Base-by-base conservation (phyloP, 1,140 invertebrate species). In the Uloborus diversus region DNA sequence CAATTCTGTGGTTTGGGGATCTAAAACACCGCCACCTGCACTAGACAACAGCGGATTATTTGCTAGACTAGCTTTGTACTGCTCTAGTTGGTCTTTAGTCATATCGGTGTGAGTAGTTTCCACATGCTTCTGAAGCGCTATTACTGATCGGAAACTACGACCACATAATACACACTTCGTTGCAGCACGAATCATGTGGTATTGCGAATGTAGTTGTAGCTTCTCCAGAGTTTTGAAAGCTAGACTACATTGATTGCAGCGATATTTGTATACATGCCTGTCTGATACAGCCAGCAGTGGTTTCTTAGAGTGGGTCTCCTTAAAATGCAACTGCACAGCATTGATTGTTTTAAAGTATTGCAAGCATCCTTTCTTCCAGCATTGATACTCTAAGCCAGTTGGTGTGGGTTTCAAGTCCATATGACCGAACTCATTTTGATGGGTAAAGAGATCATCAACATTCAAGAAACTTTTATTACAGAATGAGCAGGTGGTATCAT, bases 151-250 rank as follows among this genome's bases (percentile, higher is more conserved):
- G 87, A 98, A 98, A 84, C 92, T 96, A 56, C 94, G 89, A 13
- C 93, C 92, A 86, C 97, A 99, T 20, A 97, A 86, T 4, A 93
- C 91, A 86, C 97, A 99, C 85, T 96, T 97, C 0, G 96, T 97
- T 0, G 96, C 94, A 83, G 97, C 95, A 62, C 96, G 89, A 82
- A 98, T 97, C 13, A 95, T 90, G 86, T 99, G 97, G 86, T 98
- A 98, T 84, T 97, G 93, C 30, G 95, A 94, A 87, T 99, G 96
- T 17, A 96, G 89, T 83, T 98, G 94, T 37, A 98, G 88, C 86
- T 97, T 97, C 82, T 98, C 96, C 83, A 96, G 88, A 0, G 96
- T 97, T 87, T 97, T 98, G 85, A 98, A 99, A 23, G 96, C 96
- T 28, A 98, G 88, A 79, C 94, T 96, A 85, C 97, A 99, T 86